Base-by-base conservation (phyloP, 2,888 invertebrate species). In the Elysia crispata region DNA sequence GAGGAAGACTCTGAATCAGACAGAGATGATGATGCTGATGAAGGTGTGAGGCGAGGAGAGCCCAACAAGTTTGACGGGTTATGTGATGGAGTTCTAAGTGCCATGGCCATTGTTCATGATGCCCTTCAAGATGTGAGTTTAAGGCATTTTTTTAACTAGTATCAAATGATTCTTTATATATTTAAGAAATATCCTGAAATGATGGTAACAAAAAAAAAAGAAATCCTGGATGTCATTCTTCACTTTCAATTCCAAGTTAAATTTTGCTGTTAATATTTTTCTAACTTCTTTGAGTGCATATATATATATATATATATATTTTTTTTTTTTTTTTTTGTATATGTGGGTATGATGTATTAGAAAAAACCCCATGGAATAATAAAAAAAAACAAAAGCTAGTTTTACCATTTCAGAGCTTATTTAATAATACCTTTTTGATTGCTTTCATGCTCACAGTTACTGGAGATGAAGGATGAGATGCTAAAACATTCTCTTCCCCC, bases 391-490 rank as follows among this genome's bases (percentile, higher is more conserved):
- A 67, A 67, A 67, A 30, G n/a, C 8, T 28, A 28, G 31, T 1
- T 20, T 28, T 25, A 41, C 13, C 57, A 54, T 18, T 57, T 23
- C 23, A 74, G 25, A 54, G 33, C 28, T 11, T 13, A 15, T n/a
- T 77, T 23, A 54, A 76, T 62, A 49, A 15, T 54, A 13, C 13
- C 54, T 73, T 80, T 60, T 62, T 25, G n/a, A n/a, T 73, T 31
- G 20, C 11, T 84, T 41, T 41, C 11, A 41, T 41, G 5, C 41
- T 41, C 41, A 0, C 85, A 91, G 90, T 80, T 91, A 33, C 83
- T 92, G 76, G 89, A 88, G 30, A 85, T 92, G 84, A 92, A 92
- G 83, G 91, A 92, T 87, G 90, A 91, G 76, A 84, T 92, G 84
- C 81, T 92, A 31, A 86, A 86, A 20, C 91, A 92, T 82, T 82